Percentiles rank a stretch among this genome's conserved stretches.
These are phyloP conservation scores for Archivesica marissinica DNA, from an alignment of 1,140 invertebrate genomes.

Conservation along the genomic window DNA sequence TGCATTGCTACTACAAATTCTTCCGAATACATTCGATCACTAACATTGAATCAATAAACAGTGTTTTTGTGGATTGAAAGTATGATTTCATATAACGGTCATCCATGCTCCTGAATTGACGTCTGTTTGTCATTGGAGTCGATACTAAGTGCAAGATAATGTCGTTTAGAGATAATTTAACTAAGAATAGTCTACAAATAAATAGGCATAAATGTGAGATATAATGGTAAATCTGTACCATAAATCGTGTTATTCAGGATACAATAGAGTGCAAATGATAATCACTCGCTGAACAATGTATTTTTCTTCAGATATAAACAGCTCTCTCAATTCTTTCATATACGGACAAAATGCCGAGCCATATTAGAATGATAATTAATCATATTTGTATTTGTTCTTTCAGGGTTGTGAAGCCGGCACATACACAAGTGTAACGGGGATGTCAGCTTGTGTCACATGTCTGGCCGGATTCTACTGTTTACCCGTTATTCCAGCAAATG, in stretches of 20 bases:
- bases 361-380: neutral
- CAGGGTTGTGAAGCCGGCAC: slow-evolving; percentile 73
- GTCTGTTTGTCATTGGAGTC: no score
- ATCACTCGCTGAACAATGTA: neutral
- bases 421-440: slow-evolving; percentile 72
- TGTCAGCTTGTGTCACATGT: slow-evolving; percentile 70
- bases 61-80: no score
- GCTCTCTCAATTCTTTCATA: neutral
- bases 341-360: neutral
- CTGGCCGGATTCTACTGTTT: slow-evolving; percentile 76
- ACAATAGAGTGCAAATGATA: neutral
- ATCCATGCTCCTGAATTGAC: no score
- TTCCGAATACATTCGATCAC: no score
- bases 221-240: no score
- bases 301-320: neutral
- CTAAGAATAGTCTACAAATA: no score
- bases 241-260: neutral
- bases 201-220: no score
- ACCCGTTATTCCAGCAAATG: slow-evolving; percentile 73
- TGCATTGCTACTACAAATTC: no score
- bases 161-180: no score
- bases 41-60: no score
- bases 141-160: no score
- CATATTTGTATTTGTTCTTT: neutral
- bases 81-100: no score